phyloP scores from a whole-genome alignment of 2,888 invertebrate species.

The Philonicus albiceps region DNA sequence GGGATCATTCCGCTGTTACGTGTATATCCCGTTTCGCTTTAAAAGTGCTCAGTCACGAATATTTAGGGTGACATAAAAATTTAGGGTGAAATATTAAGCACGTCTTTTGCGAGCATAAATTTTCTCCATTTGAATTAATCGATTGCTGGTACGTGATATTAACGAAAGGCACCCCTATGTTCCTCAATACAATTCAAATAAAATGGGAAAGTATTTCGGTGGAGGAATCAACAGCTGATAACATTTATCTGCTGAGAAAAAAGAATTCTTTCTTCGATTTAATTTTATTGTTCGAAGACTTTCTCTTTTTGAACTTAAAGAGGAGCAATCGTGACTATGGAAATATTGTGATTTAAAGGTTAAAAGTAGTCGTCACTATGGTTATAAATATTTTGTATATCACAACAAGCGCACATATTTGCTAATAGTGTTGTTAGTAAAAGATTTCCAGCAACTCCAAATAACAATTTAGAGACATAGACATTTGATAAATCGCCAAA shows the following conservation, averaged over 20 bases:
- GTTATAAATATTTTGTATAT: not conserved
- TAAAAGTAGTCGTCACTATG: not conserved
- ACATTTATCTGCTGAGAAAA: not conserved
- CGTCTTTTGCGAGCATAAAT: conserved; percentile 7
- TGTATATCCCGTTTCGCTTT: not conserved
- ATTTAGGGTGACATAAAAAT: conserved; percentile 17
- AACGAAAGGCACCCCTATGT: not conserved
- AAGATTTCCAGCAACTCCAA: not conserved
- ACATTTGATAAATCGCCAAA: not conserved
- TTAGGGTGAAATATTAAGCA: conserved; percentile 14
- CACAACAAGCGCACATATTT: not conserved
- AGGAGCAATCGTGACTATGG: not conserved
- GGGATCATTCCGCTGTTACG: not conserved
- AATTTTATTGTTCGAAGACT: not conserved
- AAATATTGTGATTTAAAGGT: not conserved
- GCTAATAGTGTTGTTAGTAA: not conserved
- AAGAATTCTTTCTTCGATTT: not conserved
- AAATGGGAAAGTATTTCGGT: not conserved
- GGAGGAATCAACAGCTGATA: not conserved
- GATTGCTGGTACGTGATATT: conserved; percentile 23
- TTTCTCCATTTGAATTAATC: conserved; percentile 18
- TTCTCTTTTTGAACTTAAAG: not conserved
- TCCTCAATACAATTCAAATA: not conserved
- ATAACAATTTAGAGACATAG: not conserved
- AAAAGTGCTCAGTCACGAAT: conserved; percentile 1